phyloP scores from a whole-genome alignment of 2,113 vertebrate genomes.

The Protobothrops flavoviridis region DNA sequence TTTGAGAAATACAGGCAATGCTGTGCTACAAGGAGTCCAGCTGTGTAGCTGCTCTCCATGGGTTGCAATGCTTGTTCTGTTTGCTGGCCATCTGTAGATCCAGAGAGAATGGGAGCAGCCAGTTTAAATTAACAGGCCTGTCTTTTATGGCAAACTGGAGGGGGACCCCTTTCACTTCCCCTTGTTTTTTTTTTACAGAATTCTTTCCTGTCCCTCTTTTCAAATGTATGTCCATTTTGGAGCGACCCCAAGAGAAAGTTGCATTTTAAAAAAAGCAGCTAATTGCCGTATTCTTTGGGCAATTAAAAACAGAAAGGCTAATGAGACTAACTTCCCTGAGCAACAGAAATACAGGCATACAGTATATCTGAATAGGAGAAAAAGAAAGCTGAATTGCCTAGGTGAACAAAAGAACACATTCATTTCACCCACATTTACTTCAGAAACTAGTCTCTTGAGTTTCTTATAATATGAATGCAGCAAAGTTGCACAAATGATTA shows the following conservation, averaged over 20 bases:
- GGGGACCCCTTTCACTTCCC: neutral
- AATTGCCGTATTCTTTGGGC: neutral
- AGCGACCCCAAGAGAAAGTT: neutral
- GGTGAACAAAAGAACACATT: neutral
- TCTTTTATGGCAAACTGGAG: neutral
- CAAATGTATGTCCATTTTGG: neutral
- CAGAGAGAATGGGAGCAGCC: neutral
- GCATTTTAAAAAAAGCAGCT: neutral
- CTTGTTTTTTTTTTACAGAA: neutral
- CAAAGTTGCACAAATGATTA: neutral
- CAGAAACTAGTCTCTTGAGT: neutral
- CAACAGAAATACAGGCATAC: neutral
- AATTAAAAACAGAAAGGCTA: neutral
- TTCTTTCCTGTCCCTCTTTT: neutral
- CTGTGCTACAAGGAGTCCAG: neutral
- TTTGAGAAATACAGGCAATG: neutral
- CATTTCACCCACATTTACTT: neutral
- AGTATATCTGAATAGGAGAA: neutral
- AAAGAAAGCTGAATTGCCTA: neutral
- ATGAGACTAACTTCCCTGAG: neutral
- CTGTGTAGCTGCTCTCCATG: neutral
- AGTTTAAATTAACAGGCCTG: neutral
- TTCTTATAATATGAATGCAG: neutral
- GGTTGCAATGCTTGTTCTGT: neutral
- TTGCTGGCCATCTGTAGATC: neutral